Evolutionary conservation across 1,140 invertebrate genomes (phyloP).

Genomic region (Galleria mellonella): DNA sequence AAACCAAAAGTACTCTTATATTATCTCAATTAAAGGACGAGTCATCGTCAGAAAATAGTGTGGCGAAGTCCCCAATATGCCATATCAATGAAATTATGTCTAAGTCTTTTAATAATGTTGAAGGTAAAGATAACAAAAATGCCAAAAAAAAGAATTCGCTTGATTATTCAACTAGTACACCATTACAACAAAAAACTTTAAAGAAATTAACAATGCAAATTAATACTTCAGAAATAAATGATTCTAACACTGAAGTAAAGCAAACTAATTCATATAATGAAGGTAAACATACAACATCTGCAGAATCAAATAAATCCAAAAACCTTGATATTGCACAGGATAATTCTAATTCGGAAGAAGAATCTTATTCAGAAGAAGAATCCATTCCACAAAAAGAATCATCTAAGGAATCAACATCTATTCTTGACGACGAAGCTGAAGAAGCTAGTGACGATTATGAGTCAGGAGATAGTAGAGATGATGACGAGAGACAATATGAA

Average conservation of each 20-base stretch:
- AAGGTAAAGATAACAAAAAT: conserved; percentile 29
- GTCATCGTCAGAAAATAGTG: conserved; percentile 26
- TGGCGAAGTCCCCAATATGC: conserved; percentile 27
- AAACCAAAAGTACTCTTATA: conserved; percentile 53
- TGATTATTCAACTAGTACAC: conserved; percentile 52
- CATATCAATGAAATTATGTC: conserved; percentile 18
- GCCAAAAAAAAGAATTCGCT: conserved; percentile 40
- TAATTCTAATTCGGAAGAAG: conserved; percentile 21
- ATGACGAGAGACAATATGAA: conserved; percentile 45
- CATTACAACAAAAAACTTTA: conserved; percentile 46
- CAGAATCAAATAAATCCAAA: conserved; percentile 13
- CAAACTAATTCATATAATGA: conserved; percentile 10
- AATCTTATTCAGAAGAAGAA: conserved; percentile 25
- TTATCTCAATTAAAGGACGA: conserved; percentile 49
- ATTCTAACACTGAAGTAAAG: conserved; percentile 23
- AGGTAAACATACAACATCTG: conserved; percentile 15
- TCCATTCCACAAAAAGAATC: conserved; percentile 2
- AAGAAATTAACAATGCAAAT: conserved; percentile 32
- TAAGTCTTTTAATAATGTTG: conserved; percentile 26
- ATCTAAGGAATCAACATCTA: conserved; percentile 22
- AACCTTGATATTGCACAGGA: conserved; percentile 8
- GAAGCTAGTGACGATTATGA: conserved; percentile 58
- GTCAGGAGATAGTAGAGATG: conserved; percentile 60
- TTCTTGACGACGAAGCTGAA: conserved; percentile 49
- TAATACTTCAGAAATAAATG: conserved; percentile 37